A percentile compares a stretch with the other conserved stretches of the same genome.
These are phyloP conservation scores for Crypturellus undulatus DNA, from an alignment of 2,113 vertebrate species.

Conservation along the genomic window DNA sequence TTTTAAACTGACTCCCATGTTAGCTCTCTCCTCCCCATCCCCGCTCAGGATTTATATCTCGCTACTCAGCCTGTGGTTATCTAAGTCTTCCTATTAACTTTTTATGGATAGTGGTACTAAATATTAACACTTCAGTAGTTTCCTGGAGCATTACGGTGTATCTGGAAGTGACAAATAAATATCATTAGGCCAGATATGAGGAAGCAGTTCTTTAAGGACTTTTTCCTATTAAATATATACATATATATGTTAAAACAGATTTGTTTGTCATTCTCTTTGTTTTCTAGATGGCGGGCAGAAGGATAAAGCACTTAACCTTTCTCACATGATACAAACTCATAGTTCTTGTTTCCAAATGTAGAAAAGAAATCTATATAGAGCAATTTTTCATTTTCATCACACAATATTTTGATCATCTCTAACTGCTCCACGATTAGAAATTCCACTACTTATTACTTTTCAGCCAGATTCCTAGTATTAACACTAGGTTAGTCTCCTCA, in stretches of 20 bases:
- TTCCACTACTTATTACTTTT: neutral
- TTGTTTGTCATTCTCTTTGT: neutral
- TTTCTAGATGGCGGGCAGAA: neutral
- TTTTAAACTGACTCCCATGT: neutral
- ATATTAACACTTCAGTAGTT: neutral
- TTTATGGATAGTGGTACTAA: neutral
- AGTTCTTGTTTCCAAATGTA: neutral
- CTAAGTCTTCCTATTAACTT: neutral
- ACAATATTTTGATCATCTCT: neutral
- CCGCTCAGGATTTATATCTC: neutral
- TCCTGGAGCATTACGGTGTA: neutral
- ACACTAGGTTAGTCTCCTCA: neutral
- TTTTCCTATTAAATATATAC: neutral
- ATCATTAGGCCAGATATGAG: neutral
- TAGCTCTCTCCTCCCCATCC: neutral
- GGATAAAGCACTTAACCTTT: neutral
- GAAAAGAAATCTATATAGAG: neutral
- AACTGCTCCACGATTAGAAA: neutral
- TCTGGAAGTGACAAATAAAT: neutral
- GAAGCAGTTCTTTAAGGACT: neutral
- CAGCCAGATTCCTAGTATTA: neutral
- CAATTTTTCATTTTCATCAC: neutral
- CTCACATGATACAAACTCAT: neutral
- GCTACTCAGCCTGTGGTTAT: neutral
- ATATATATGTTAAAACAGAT: neutral